Evolutionary conservation across 2,888 invertebrate genomes (phyloP).

Genomic region (Nephrotoma appendiculata): DNA sequence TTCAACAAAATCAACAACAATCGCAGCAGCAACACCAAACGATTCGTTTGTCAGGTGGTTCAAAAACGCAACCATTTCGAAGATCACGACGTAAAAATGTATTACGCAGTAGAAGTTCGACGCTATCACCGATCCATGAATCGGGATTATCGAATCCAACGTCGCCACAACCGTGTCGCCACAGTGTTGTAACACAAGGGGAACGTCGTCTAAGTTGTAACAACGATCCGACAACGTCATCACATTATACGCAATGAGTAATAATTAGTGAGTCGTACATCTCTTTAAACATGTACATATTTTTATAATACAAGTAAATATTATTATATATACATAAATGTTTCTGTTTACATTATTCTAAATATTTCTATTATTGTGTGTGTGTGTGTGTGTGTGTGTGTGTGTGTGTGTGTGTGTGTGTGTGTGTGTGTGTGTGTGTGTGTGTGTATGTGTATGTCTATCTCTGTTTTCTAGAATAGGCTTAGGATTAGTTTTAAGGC

Average conservation of each 20-base stretch:
- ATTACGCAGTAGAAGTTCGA: conserved; percentile 37
- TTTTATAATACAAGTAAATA: background rate
- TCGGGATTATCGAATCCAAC: conserved; percentile 56
- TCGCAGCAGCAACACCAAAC: conserved; percentile 6
- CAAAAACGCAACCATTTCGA: conserved; percentile 21
- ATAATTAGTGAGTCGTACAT: background rate
- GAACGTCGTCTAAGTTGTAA: background rate
- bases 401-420: background rate
- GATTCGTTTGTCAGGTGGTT: conserved; percentile 18
- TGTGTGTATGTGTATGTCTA: background rate
- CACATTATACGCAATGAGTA: background rate
- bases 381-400: background rate
- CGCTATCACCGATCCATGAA: conserved; percentile 54
- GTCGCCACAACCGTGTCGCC: conserved; percentile 39
- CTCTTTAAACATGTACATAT: background rate
- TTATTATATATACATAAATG: background rate
- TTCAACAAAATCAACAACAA: conserved; percentile 19
- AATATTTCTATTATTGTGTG: background rate
- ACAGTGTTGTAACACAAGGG: conserved; percentile 14
- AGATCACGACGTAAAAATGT: conserved; percentile 33
- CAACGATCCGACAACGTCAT: background rate
- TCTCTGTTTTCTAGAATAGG: background rate
- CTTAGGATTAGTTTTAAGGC: background rate
- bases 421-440: background rate
- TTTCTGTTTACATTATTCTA: background rate